Conservation (phyloP, 2,888 invertebrate genomes). For the Labia minor region DNA sequence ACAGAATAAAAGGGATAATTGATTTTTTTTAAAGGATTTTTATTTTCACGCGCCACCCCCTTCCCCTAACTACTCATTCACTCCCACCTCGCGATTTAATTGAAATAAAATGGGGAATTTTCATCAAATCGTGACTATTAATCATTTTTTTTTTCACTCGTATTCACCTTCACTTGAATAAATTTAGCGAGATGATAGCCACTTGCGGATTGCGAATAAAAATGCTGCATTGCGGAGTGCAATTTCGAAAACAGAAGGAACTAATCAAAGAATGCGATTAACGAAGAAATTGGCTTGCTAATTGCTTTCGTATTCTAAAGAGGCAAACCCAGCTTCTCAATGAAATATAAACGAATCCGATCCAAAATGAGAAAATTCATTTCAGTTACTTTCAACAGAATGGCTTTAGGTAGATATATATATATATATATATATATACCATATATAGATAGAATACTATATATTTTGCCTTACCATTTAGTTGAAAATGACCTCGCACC, state of each 20-base stretch:
- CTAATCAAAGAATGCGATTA: neutral
- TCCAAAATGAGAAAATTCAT: no score
- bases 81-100: neutral
- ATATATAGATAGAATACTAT: no score
- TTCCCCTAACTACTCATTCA: no score
- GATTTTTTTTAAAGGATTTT: neutral
- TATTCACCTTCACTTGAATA: no score
- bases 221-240: neutral
- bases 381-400: no score
- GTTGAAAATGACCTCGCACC: no score
- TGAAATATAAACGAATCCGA: no score
- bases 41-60: no score
- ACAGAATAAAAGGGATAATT: neutral
- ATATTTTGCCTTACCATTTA: no score
- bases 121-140: neutral
- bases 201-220: neutral
- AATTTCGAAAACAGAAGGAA: neutral
- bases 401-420: no score
- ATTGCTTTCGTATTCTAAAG: constrained; percentile 1
- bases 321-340: no score
- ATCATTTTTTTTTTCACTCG: neutral
- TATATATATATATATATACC: no score
- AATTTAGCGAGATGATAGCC: neutral
- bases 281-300: neutral
- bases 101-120: neutral